These are phyloP conservation scores for Cataglyphis cursor DNA, from an alignment of 2,888 invertebrate genomes.

Conservation along the genomic window DNA sequence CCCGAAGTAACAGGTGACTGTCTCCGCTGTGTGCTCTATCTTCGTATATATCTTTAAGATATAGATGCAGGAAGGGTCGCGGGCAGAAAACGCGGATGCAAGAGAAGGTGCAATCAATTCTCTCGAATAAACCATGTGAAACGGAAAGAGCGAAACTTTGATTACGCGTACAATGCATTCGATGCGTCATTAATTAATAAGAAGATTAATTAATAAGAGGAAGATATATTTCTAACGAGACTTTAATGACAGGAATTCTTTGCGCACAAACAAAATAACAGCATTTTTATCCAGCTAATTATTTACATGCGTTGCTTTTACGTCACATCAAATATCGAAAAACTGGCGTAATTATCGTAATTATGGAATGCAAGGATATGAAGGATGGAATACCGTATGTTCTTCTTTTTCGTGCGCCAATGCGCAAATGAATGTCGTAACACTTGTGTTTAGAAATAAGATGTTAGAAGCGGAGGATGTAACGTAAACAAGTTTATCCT, in stretches of 20 bases:
- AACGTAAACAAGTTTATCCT: conserved; percentile 51
- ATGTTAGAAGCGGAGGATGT: not conserved
- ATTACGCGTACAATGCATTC: conserved; percentile 6
- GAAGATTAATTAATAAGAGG: conserved; percentile 5
- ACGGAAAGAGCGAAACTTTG: conserved; percentile 2
- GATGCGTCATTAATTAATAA: conserved; percentile 29
- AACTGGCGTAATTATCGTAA: not conserved
- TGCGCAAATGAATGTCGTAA: not conserved
- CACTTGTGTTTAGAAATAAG: not conserved
- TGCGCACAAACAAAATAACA: not conserved
- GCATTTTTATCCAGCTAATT: not conserved
- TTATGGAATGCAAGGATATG: not conserved
- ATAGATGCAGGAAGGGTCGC: conserved; percentile 2
- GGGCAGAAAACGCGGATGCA: not conserved
- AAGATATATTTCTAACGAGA: not conserved
- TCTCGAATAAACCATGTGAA: conserved; percentile 1
- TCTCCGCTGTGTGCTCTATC: conserved; percentile 6
- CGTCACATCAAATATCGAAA: not conserved
- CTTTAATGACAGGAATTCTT: not conserved
- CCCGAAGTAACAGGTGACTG: conserved; percentile 58
- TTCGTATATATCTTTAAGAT: conserved; percentile 26
- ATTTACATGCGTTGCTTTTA: not conserved
- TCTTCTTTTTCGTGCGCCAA: not conserved
- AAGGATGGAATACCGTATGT: not conserved
- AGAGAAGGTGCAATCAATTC: conserved; percentile 42